Percentiles rank a stretch among this genome's conserved stretches.
These are phyloP conservation scores for Diabrotica balteata DNA, from an alignment of 2,888 invertebrate species.

Conservation along the genomic window DNA sequence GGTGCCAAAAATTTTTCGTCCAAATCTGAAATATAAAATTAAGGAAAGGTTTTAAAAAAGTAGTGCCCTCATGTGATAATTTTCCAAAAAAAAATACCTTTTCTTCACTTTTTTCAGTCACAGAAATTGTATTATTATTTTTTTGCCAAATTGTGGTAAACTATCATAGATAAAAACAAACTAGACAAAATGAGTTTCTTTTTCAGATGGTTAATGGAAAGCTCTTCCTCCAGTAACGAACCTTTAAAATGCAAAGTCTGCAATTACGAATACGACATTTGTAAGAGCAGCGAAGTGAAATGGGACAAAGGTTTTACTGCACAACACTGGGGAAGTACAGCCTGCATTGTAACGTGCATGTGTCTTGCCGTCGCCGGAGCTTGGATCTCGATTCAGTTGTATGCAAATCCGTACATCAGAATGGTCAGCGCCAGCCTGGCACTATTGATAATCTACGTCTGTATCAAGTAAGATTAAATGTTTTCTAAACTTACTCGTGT, in stretches of 20 bases:
- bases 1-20: too few relatives aligned
- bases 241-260: constrained; percentile 80
- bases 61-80: too few relatives aligned
- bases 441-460: constrained; percentile 83
- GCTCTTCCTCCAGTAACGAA: constrained; percentile 50
- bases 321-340: constrained; percentile 85
- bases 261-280: constrained; percentile 81
- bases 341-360: constrained; percentile 79
- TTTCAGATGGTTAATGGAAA: constrained; percentile 82
- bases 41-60: too few relatives aligned
- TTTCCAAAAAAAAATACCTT: too few relatives aligned
- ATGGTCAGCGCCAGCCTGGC: constrained; percentile 84
- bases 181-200: too few relatives aligned
- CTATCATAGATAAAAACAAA: too few relatives aligned
- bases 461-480: constrained; percentile 70
- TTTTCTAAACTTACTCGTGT: not conserved
- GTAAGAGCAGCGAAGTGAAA: constrained; percentile 77
- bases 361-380: constrained; percentile 78
- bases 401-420: constrained; percentile 77
- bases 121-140: too few relatives aligned
- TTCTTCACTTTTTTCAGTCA: too few relatives aligned
- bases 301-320: constrained; percentile 86
- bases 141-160: too few relatives aligned
- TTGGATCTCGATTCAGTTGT: constrained; percentile 82
- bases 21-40: too few relatives aligned